phyloP scores from a whole-genome alignment of 2,888 invertebrate species.

The Atethmia centrago region DNA sequence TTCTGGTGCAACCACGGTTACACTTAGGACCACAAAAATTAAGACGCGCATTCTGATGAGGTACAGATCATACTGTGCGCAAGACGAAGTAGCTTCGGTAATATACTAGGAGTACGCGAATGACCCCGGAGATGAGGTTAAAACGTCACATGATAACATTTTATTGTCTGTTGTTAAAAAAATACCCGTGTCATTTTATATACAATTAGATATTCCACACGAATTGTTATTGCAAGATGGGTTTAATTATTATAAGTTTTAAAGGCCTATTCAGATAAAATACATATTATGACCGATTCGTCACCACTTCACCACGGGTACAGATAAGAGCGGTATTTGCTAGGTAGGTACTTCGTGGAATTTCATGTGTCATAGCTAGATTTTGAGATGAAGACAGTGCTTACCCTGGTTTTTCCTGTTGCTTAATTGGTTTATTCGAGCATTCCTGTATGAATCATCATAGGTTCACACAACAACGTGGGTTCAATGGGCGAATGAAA shows the following conservation, averaged over 20 bases:
- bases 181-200: slow-evolving; percentile 49
- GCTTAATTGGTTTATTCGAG: neutral
- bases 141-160: slow-evolving; percentile 69
- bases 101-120: slow-evolving; percentile 63
- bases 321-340: neutral
- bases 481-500: neutral
- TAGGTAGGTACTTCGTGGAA: neutral
- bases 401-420: neutral
- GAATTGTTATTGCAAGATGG: slow-evolving; percentile 26
- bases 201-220: slow-evolving; percentile 18
- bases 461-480: neutral
- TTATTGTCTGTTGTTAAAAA: slow-evolving; percentile 56
- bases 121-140: slow-evolving; percentile 74
- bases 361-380: neutral
- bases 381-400: neutral
- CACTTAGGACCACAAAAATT: slow-evolving; percentile 50
- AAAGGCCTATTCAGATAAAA: slow-evolving; percentile 1
- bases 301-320: slow-evolving; percentile 10
- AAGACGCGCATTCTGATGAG: slow-evolving; percentile 65
- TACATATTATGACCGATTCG: slow-evolving; percentile 5
- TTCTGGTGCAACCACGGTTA: slow-evolving; percentile 51
- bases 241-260: slow-evolving; percentile 8
- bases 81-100: slow-evolving; percentile 56
- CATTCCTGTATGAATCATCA: neutral
- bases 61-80: slow-evolving; percentile 62